These are phyloP conservation scores for Athalia circularis DNA, from an alignment of 2,888 invertebrate genomes.

Conservation along the genomic window DNA sequence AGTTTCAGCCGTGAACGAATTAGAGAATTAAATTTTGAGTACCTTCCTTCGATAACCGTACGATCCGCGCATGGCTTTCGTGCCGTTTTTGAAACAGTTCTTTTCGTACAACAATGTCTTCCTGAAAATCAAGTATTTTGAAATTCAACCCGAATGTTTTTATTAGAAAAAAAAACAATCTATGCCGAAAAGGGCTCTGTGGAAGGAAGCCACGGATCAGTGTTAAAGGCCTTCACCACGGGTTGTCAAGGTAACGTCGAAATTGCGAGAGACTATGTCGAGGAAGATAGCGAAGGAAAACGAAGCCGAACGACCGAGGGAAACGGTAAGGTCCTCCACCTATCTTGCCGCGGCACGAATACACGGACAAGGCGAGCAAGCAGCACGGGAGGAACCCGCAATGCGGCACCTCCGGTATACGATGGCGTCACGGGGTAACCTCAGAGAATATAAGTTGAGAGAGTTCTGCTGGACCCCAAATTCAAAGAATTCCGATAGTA, in stretches of 20 bases:
- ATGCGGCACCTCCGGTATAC: constrained; percentile 43
- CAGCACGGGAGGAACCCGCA: constrained; percentile 45
- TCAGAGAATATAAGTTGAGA: neutral
- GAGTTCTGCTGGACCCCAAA: constrained; percentile 30
- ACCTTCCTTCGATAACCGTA: neutral
- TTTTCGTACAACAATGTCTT: too few relatives aligned
- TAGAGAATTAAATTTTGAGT: neutral
- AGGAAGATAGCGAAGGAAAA: constrained; percentile 25
- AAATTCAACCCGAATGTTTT: constrained; percentile 8
- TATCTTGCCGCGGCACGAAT: constrained; percentile 43
- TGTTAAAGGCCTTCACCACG: neutral
- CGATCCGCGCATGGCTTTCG: too few relatives aligned
- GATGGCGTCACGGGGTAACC: constrained; percentile 38
- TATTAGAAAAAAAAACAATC: neutral
- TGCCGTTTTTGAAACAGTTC: neutral
- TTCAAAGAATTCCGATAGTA: constrained; percentile 29
- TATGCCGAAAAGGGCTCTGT: neutral
- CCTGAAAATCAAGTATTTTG: neutral
- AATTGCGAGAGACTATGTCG: constrained; percentile 30
- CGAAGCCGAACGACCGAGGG: constrained; percentile 32
- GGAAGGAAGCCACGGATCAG: constrained; percentile 4
- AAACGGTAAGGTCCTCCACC: constrained; percentile 39
- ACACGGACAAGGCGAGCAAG: constrained; percentile 19
- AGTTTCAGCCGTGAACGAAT: too few relatives aligned
- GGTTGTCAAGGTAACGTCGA: constrained; percentile 27